Conservation (phyloP, 1,140 invertebrate species). For the Solenopsis invicta region DNA sequence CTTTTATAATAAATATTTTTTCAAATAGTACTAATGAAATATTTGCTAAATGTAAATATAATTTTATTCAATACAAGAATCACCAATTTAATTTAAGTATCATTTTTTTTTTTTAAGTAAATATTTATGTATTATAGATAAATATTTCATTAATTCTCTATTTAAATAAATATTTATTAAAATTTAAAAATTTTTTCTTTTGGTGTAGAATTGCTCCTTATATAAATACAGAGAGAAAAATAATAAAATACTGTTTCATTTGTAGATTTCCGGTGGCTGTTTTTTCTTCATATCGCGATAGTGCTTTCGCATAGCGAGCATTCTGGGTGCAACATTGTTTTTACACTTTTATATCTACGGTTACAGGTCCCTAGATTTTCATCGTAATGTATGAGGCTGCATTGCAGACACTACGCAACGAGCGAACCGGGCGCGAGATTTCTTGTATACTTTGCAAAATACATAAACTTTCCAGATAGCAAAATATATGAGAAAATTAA, state of each 20-base stretch:
- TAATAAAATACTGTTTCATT: background rate
- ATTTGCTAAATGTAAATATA: too few species aligned
- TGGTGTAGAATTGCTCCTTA: background rate
- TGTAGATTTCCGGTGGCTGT: background rate
- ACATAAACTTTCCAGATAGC: background rate
- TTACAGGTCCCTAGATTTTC: slow-evolving; percentile 7
- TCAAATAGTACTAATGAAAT: too few species aligned
- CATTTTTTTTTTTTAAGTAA: too few species aligned
- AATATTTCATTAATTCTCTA: too few species aligned
- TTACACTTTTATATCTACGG: slow-evolving; percentile 10
- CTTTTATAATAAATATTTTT: too few species aligned
- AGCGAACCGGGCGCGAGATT: background rate
- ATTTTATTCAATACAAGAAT: too few species aligned
- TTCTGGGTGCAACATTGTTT: slow-evolving; percentile 1
- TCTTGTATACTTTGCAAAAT: background rate
- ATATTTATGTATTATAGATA: too few species aligned
- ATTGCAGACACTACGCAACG: background rate
- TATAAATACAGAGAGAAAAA: background rate
- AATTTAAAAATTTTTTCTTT: too few species aligned
- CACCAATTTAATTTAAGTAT: too few species aligned
- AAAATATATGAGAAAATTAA: slow-evolving; percentile 5
- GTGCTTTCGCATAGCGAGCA: background rate
- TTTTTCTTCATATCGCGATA: background rate
- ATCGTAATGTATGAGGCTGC: slow-evolving; percentile 37
- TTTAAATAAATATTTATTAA: too few species aligned